Evolutionary conservation across 2,888 invertebrate genomes (phyloP).

Genomic region (Stomorhina lunata): DNA sequence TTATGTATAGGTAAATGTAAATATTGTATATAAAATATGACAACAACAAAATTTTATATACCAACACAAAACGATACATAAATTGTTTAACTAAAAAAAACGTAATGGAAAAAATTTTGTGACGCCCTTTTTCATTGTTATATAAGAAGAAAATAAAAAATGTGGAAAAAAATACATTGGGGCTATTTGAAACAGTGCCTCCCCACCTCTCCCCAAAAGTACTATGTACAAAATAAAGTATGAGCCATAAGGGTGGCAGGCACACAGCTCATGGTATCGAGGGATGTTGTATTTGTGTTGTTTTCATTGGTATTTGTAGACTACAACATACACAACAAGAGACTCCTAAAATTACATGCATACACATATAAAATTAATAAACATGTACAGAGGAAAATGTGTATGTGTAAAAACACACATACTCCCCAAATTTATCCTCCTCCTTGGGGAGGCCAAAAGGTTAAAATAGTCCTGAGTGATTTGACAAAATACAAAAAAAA

Average conservation of each 20-base stretch:
- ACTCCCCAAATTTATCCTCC: conserved; percentile 45
- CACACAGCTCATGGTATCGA: conserved; percentile 4
- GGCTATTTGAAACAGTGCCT: conserved; percentile 42
- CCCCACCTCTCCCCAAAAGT: neutral
- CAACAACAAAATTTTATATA: conserved; percentile 46
- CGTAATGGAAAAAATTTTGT: conserved; percentile 45
- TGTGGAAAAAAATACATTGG: conserved; percentile 30
- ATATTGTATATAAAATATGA: conserved; percentile 30
- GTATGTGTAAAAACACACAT: neutral
- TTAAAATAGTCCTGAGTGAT: conserved; percentile 68
- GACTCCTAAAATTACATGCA: conserved; percentile 48
- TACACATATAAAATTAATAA: too few relatives aligned
- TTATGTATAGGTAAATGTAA: neutral
- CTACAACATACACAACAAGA: conserved; percentile 22
- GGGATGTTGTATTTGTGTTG: conserved; percentile 54
- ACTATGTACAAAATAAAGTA: conserved; percentile 40
- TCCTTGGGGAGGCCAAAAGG: conserved; percentile 69
- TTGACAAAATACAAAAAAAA: conserved; percentile 37
- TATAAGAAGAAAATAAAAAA: neutral
- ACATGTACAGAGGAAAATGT: neutral
- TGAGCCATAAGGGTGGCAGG: conserved; percentile 56
- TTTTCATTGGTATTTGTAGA: conserved; percentile 63
- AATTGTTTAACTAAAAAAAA: conserved; percentile 35
- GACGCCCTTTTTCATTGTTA: conserved; percentile 67
- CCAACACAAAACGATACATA: conserved; percentile 44